phyloP scores from a whole-genome alignment of 2,797 vertebrate species.

The Sebastolobus altivelis region DNA sequence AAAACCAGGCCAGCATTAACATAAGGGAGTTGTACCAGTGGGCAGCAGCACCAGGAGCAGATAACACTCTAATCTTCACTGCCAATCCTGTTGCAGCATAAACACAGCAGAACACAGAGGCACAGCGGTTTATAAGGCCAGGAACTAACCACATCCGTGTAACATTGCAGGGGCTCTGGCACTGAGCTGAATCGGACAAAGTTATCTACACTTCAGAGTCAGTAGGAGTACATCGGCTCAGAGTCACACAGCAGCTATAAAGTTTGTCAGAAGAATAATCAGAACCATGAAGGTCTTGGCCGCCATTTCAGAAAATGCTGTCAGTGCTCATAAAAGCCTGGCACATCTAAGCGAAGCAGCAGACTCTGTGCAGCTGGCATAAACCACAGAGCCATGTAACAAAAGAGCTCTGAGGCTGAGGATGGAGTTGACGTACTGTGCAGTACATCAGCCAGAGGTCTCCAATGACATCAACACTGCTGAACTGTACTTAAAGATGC shows the following conservation, averaged over 20 bases:
- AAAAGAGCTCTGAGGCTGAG: conserved; percentile 14
- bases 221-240: conserved; percentile 14
- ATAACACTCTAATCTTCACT: conserved; percentile 55
- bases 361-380: conserved; percentile 18
- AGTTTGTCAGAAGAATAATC: conserved; percentile 35
- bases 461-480: not conserved
- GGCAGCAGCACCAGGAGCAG: conserved; percentile 47
- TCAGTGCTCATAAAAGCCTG: conserved; percentile 29
- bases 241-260: conserved; percentile 9
- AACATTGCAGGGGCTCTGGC: not conserved
- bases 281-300: conserved; percentile 29
- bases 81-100: conserved; percentile 49
- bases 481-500: not conserved
- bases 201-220: not conserved
- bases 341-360: not conserved
- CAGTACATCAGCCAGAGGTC: conserved; percentile 10
- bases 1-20: conserved; percentile 9
- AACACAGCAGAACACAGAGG: conserved; percentile 25
- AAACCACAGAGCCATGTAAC: conserved; percentile 17
- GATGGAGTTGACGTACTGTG: not conserved
- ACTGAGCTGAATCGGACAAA: not conserved
- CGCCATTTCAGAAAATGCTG: conserved; percentile 15
- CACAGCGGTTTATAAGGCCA: not conserved
- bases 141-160: conserved; percentile 2
- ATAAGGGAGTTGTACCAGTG: conserved; percentile 14